Evolutionary conservation across 1,140 invertebrate species (phyloP), one percentile per base, ranked within the genome.

Genomic region (Pomacea maculata): DNA sequence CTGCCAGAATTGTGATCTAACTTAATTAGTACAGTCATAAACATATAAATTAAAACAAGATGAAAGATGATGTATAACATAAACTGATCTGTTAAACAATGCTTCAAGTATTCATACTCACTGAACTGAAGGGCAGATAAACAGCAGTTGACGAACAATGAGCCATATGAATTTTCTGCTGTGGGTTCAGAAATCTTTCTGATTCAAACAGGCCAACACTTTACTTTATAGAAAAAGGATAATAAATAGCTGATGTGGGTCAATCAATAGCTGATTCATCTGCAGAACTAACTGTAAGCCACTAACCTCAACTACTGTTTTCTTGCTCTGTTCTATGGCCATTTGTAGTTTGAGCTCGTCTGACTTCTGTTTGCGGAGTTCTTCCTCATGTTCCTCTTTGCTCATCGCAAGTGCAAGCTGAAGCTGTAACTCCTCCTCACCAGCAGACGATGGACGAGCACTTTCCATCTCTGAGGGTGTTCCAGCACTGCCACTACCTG

Each of bases 361-460:
- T 29, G 97, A 94, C 73, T 99, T 97, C 91, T 99, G 93, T 90
- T 97, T 95, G 86, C 97, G 95, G 91, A 99, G 96, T 88, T 99
- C 97, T 90, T 98, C 95, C 88, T 99, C 98, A 54, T 98, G 97
- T 93, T 99, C 98, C 92, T 99, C 98, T 82, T 98, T 95, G 76
- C 97, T 98, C 96, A 99, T 98, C 71, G 98, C 98, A 88, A 99
- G 93, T 55, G 98, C 98, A 86, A 99, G 93, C 92, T 99, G 97
- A 80, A 99, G 92, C 91, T 99, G 98, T 82, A 99, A 93, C 91
- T 99, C 98, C 93, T 99, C 98, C 92, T 99, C 98, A 0, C 98
- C 98, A 3, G 96, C 95, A 1, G 97, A 99, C 86, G 97, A 96
- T 11, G 98, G 98, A 75, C 98, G 93, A 45, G 97, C 97, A 90